These are phyloP conservation scores for Morinoia aosen DNA, from an alignment of 2,888 invertebrate species.

Conservation along the genomic window DNA sequence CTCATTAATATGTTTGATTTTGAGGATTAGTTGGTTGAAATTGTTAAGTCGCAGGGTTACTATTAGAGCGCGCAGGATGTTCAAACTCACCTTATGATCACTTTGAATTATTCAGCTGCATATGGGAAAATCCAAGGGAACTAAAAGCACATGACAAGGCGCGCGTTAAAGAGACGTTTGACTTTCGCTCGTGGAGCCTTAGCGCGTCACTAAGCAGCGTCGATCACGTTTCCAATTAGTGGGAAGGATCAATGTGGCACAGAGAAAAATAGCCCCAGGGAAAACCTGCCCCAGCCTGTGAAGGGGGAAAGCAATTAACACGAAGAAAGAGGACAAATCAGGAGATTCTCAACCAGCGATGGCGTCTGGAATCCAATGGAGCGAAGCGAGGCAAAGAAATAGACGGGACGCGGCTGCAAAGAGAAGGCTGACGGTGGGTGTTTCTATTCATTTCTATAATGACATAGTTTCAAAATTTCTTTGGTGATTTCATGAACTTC, in stretches of 20 bases:
- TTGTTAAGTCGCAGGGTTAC: not conserved
- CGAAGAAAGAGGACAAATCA: slow-evolving; percentile 39
- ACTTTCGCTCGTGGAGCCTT: not conserved
- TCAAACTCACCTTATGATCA: not conserved
- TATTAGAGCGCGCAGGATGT: not conserved
- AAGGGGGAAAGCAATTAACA: slow-evolving; percentile 46
- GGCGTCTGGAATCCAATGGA: not conserved
- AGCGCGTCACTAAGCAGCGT: slow-evolving; percentile 20
- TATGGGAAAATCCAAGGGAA: not conserved
- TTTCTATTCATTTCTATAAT: not conserved
- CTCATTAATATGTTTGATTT: not conserved
- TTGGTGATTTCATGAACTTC: not conserved
- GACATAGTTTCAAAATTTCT: not conserved
- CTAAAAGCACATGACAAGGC: not conserved
- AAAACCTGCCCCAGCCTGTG: not conserved
- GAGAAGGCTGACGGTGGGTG: not conserved
- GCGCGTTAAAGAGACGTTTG: not conserved
- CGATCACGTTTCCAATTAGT: slow-evolving; percentile 51
- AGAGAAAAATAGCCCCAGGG: slow-evolving; percentile 44
- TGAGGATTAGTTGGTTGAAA: not conserved
- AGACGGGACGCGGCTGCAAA: not conserved
- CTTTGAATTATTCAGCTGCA: not conserved
- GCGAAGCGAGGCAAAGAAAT: not conserved
- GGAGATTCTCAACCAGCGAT: slow-evolving; percentile 21
- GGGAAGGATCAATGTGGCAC: slow-evolving; percentile 47